phyloP scores from a whole-genome alignment of 2,888 invertebrate species.

The Smittia aterrima region DNA sequence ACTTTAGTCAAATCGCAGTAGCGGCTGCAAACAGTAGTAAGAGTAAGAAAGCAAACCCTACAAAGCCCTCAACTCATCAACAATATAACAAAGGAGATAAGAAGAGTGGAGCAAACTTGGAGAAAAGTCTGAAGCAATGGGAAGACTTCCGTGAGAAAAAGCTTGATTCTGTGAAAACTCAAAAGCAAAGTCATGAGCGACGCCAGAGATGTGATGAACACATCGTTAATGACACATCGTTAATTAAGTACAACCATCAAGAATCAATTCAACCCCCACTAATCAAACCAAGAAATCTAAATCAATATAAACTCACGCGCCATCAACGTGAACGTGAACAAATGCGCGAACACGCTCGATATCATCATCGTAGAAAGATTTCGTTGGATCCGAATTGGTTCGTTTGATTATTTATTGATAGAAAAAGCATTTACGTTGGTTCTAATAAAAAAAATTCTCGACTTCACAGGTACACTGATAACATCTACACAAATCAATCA shows the following conservation, averaged over 20 bases:
- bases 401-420: no score
- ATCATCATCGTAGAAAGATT: conserved; percentile 12
- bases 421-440: no score
- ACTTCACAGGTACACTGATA: conserved; percentile 55
- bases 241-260: conserved; percentile 38
- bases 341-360: background rate
- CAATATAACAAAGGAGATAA: background rate
- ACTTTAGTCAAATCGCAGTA: conserved; percentile 40
- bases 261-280: conserved; percentile 25
- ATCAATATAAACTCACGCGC: background rate
- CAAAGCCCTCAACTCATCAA: conserved; percentile 2
- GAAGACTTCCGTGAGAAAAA: conserved; percentile 54
- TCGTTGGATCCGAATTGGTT: conserved; percentile 53
- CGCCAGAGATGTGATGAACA: conserved; percentile 38
- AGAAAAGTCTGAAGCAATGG: conserved; percentile 55
- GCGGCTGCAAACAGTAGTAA: conserved; percentile 35
- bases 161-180: conserved; percentile 51
- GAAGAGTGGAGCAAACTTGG: conserved; percentile 42
- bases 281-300: conserved; percentile 25
- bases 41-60: conserved; percentile 25
- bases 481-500: conserved; percentile 54
- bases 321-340: conserved; percentile 5
- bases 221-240: conserved; percentile 9
- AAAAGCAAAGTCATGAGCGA: background rate
- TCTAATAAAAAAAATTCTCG: no score